Base-by-base conservation (phyloP, 2,113 vertebrate species). In the Grallaria varia region DNA sequence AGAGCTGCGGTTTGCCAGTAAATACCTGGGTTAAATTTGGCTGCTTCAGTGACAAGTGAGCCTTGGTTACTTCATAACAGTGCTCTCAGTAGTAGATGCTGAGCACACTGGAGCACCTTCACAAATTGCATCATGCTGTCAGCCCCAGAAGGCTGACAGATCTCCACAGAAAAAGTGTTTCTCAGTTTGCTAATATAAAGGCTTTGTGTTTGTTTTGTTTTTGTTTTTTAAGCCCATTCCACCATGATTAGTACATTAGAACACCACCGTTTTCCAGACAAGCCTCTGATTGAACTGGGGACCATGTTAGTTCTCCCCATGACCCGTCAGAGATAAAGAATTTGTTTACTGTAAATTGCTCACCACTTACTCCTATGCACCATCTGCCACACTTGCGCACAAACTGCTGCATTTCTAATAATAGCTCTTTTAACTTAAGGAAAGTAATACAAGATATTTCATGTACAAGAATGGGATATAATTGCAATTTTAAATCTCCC, bases 261-360 rank as follows among this genome's bases (percentile, higher is more conserved):
- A 94, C 42, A 74, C 88, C 97, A 97, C 56, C 78, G 64, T 97
- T 98, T 98, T 97, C 95, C 94, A 94, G 92, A 97, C 52, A 62
- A 84, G 89, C 97, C 97, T 89, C 89, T 97, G 97, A 98, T 95
- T 98, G 98, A 98, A 97, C 40, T 89, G 94, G 97, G 97, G 96
- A 96, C 94, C 49, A 9, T 96, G 97, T 97, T 97, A 94, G 69
- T 96, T 97, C 99, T 99, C 98, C 97, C 98, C 98, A 98, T 98
- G 98, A 99, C 98, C 98, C 97, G 88, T 98, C 99, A 99, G 96
- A 97, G 97, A 99, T 99, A 99, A 99, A 98, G 97, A 98, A 99
- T 99, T 98, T 99, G 99, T 99, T 99, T 99, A 99, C 98, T 98
- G 98, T 98, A 98, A 99, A 98, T 98, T 98, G 97, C 97, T 97